phyloP scores from a whole-genome alignment of 2,888 invertebrate genomes.

The Plagiodera versicolora region DNA sequence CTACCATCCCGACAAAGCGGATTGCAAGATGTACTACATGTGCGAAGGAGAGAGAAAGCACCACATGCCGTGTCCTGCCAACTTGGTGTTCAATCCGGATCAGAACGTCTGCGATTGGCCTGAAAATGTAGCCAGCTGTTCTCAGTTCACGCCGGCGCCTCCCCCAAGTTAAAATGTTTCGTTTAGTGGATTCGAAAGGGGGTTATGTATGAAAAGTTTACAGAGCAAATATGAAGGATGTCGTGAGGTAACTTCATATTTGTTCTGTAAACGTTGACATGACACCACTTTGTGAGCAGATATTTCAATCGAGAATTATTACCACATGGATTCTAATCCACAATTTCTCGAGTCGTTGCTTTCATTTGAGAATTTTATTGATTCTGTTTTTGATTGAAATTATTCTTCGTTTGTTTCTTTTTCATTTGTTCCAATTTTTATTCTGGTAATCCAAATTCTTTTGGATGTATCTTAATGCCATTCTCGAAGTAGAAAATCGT shows the following conservation, averaged over 20 bases:
- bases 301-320: no score
- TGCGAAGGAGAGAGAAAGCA: conserved; percentile 94
- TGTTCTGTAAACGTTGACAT: no score
- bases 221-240: no score
- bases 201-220: no score
- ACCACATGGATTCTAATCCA: no score
- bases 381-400: no score
- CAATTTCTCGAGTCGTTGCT: no score
- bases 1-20: conserved; percentile 86
- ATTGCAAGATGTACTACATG: conserved; percentile 95
- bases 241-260: no score
- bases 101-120: conserved; percentile 97
- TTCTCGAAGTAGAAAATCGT: background rate
- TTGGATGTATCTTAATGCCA: background rate
- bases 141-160: conserved; percentile 69
- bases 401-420: no score
- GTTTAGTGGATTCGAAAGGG: background rate
- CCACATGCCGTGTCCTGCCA: conserved; percentile 93
- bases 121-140: conserved; percentile 89
- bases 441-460: background rate
- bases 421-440: no score
- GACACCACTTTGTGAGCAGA: no score
- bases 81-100: conserved; percentile 89
- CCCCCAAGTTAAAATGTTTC: conserved; percentile 48
- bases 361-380: no score